These are phyloP conservation scores for Narcine bancroftii DNA, from an alignment of 2,113 vertebrate species.

Conservation along the genomic window DNA sequence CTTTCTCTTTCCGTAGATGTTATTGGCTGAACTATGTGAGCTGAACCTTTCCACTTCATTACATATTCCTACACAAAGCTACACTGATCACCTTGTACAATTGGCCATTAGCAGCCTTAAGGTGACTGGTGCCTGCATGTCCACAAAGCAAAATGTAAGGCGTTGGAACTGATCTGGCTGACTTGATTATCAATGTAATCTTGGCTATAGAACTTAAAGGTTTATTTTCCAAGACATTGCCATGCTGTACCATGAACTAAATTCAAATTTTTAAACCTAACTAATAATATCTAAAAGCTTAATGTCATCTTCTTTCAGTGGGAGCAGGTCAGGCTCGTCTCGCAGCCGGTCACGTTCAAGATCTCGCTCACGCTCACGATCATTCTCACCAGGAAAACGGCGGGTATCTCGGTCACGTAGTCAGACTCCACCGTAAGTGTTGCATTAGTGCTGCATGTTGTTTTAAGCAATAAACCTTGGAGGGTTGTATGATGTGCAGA, in stretches of 20 bases:
- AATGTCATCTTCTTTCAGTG: constrained; percentile 48
- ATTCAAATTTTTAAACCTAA: not conserved
- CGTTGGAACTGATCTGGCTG: not conserved
- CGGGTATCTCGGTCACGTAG: constrained; percentile 71
- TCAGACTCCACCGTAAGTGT: constrained; percentile 79
- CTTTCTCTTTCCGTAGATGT: no score
- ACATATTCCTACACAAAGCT: not conserved
- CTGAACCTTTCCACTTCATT: not conserved
- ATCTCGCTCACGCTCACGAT: constrained; percentile 72
- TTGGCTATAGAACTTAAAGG: not conserved
- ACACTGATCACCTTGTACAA: not conserved
- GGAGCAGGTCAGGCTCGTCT: constrained; percentile 78
- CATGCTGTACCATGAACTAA: not conserved
- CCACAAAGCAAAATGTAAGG: not conserved
- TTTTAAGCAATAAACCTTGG: not conserved
- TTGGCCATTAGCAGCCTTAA: not conserved
- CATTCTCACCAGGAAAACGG: constrained; percentile 68
- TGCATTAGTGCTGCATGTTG: not conserved
- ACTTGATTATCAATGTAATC: not conserved
- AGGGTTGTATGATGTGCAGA: not conserved
- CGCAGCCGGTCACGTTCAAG: constrained; percentile 70
- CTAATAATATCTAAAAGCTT: not conserved
- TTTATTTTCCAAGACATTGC: not conserved
- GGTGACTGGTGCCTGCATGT: not conserved
- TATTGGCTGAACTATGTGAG: not conserved